These are phyloP conservation scores for Chloroceryle amazona DNA, from an alignment of 2,797 vertebrate genomes.

Conservation along the genomic window DNA sequence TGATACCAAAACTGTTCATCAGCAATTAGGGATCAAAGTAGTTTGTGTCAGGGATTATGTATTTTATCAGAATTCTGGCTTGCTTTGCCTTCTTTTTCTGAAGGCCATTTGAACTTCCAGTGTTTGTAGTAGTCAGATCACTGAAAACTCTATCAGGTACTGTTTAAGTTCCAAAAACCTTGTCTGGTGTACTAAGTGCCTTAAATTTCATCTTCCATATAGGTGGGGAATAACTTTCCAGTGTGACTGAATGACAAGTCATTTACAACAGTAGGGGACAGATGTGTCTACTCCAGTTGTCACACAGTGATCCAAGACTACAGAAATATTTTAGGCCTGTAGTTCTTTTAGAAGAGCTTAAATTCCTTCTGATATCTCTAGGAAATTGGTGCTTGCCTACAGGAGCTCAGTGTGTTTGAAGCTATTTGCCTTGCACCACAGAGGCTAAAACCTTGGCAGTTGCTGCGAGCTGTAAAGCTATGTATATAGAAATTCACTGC, in stretches of 20 bases:
- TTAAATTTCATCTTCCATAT: not conserved
- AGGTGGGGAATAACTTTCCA: not conserved
- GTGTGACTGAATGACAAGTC: not conserved
- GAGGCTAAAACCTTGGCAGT: not conserved
- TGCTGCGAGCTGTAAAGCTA: not conserved
- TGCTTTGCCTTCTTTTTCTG: not conserved
- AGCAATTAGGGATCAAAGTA: not conserved
- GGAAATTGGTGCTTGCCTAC: not conserved
- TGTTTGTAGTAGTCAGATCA: rapidly evolving
- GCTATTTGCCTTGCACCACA: not conserved
- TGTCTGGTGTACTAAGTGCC: not conserved
- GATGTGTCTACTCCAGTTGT: not conserved
- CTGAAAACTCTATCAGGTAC: not conserved
- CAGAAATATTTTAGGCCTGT: not conserved
- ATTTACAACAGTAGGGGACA: not conserved
- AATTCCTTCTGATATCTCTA: not conserved
- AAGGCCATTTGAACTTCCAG: not conserved
- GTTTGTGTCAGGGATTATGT: not conserved
- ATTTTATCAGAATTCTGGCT: not conserved
- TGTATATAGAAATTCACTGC: not conserved
- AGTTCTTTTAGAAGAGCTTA: not conserved
- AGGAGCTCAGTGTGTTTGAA: not conserved
- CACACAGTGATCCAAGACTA: not conserved
- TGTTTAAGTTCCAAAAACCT: not conserved
- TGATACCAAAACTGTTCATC: not conserved